Base-by-base conservation (phyloP, 2,888 invertebrate species). In the Mimumesa dahlbomi region DNA sequence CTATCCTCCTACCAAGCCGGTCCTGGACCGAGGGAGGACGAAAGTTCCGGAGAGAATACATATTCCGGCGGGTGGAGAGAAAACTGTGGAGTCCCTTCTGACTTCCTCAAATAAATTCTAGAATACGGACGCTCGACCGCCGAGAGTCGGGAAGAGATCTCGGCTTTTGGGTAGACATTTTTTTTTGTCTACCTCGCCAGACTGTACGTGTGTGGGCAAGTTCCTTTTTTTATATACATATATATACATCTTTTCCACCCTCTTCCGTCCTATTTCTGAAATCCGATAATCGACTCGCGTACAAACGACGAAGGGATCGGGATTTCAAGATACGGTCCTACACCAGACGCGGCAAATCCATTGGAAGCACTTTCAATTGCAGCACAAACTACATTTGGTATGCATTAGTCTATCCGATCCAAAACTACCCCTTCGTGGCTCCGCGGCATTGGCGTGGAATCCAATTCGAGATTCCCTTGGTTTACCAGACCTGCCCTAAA, bases 371-470 rank as follows among this genome's bases (percentile, higher is more conserved):
- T 84, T 82, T 83, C 84, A 82, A 84, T 84, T 77, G 81, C 77
- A 84, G 65, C 70, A 71, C 71, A 78, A 77, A 75, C 79, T 76
- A 82, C 81, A 81, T 85, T 85, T 82, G 73, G 82, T 84, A 85
- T 85, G 84, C 85, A 84, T 85, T 82, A 82, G 81, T 79, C 79
- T 74, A 74, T 63, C 68, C 68, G n/a, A 21, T 36, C 54, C 52
- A 25, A 66, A 66, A n/a, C 25, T 29, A 50, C 36, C 65, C 53
- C 46, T 42, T 50, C 25, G 31, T 43, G 19, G 18, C 13, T 45
- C 21, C 22, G 14, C 21, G 3, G 29, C 38, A 25, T 18, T 18
- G 36, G 9, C 34, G 13, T 21, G 36, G 54, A 38, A 54, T 54
- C 45, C 59, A 42, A 48, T 54, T 38, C 54, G 49, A 46, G 34